Evolutionary conservation across 2,888 invertebrate genomes (phyloP).

Genomic region (Stramonita haemastoma): DNA sequence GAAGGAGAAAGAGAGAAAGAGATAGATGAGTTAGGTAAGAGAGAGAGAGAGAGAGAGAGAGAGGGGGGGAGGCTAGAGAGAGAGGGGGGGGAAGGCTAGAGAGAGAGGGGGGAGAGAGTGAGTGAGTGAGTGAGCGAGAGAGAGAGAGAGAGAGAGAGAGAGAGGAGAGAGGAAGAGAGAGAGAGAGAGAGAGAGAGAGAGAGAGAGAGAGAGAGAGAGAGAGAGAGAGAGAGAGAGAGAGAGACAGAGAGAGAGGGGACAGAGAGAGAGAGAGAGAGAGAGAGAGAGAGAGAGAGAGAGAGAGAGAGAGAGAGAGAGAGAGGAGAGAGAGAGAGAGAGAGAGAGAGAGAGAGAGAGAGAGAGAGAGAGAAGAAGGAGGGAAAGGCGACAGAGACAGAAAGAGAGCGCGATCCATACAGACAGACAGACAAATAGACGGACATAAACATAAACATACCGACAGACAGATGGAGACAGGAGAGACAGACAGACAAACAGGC

Average conservation of each 20-base stretch:
- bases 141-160: not conserved
- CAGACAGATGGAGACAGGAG: too few relatives aligned
- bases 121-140: not conserved
- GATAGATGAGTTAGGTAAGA: too few relatives aligned
- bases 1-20: too few relatives aligned
- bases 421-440: not conserved
- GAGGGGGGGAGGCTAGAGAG: not conserved
- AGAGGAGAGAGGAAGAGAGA: slow-evolving; percentile 21
- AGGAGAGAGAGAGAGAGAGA: not conserved
- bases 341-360: not conserved
- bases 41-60: not conserved
- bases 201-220: slow-evolving; percentile 23
- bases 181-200: slow-evolving; percentile 19
- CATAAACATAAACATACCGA: not conserved
- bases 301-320: too few relatives aligned
- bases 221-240: not conserved
- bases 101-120: slow-evolving; percentile 16
- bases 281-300: slow-evolving; percentile 2
- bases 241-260: not conserved
- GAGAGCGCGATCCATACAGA: not conserved
- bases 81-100: not conserved
- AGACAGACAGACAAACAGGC: too few relatives aligned
- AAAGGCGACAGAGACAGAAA: not conserved
- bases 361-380: not conserved
- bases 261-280: not conserved